Base-by-base conservation (phyloP, 2,888 invertebrate species). In the Hydriomena furcata region DNA sequence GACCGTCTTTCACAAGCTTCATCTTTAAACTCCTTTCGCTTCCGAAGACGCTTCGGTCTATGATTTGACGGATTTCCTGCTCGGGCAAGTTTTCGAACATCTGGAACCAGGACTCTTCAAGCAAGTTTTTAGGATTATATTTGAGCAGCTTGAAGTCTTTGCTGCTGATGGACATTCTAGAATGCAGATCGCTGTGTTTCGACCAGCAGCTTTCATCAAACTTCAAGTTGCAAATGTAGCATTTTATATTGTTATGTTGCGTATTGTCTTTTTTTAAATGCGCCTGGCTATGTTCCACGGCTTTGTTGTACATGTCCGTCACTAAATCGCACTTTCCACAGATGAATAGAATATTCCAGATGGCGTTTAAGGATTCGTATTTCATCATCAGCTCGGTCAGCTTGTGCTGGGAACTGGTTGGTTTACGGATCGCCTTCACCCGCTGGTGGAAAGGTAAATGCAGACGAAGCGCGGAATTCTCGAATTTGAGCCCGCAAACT, bases 331-430 rank as follows among this genome's bases (percentile, higher is more conserved):
- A 86, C 0, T 46, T 37, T 0, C 37, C 21, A 40, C 86, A 86
- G 1, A 60, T 44, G 12, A 68, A 84, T 0, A 83, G 50, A 0
- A 84, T 68, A 7, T 83, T 77, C 83, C 84, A 83, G 5, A 69
- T 69, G 0, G 63, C 63, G 5, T 69, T 68, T 0, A 81, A 48
- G 0, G 68, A 68, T 7, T 78, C 59, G 24, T 83, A 83, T 10
- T 73, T 79, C 38, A 71, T 67, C 1, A 81, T 53, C 0, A 83
- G 34, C 1, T 75, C 75, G 20, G 73, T 45, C 0, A 50, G 12
- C 21, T 49, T 52, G 10, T 23, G 24, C 28, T 4, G 45, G 4
- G 34, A 21, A 5, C 7, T 11, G 13, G 4, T 11, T 1, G 23
- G 5, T 8, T 13, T 13, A 0, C n/a, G 13, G 7, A 8, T 12